Conservation (phyloP, 2,113 vertebrate genomes). For the Columba livia region DNA sequence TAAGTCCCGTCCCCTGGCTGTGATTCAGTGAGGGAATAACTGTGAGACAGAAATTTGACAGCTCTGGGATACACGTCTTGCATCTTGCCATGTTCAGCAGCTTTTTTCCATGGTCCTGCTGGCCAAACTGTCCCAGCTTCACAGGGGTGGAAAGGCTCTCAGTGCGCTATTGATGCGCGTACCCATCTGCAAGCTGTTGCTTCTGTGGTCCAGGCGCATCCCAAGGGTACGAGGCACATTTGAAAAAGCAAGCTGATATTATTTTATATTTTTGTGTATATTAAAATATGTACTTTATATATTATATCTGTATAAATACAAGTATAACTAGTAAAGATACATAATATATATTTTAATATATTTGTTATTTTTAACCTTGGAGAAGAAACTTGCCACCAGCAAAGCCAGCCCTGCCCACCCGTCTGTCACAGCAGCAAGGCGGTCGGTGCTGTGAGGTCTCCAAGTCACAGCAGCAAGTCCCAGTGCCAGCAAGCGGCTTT, state of each 20-base stretch:
- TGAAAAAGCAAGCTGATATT: background rate
- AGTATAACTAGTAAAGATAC: too few species aligned
- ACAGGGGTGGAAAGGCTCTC: background rate
- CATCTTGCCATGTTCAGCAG: background rate
- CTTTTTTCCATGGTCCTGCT: background rate
- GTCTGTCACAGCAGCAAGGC: background rate
- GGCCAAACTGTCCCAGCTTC: background rate
- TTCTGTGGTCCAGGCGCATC: accelerated
- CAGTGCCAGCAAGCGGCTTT: background rate
- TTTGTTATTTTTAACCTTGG: background rate
- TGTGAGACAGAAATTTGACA: background rate
- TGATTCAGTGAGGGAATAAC: background rate
- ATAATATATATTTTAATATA: background rate
- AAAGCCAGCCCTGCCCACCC: background rate
- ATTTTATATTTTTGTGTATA: background rate
- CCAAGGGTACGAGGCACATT: background rate
- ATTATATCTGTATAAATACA: background rate
- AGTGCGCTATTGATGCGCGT: accelerated
- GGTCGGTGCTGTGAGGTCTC: accelerated
- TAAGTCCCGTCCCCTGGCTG: accelerated
- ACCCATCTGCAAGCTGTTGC: background rate
- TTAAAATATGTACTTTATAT: background rate
- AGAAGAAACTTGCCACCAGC: background rate
- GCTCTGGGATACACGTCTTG: background rate
- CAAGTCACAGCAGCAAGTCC: background rate